Evolutionary conservation across 2,797 vertebrate genomes (phyloP).

Genomic region (Clarias pachynema): DNA sequence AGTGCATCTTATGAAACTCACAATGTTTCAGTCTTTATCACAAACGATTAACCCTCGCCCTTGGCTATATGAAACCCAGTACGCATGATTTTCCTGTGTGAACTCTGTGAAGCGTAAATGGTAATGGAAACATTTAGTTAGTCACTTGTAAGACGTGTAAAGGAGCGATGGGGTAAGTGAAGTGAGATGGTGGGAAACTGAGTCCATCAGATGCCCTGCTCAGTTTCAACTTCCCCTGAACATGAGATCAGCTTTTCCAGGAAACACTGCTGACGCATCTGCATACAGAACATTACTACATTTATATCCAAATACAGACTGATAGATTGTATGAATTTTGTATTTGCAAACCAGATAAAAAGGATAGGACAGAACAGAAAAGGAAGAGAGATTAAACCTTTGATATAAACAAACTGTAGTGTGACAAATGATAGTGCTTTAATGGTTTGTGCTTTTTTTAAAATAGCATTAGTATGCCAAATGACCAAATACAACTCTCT

Average conservation of each 20-base stretch:
- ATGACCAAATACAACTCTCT: background rate
- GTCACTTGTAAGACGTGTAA: background rate
- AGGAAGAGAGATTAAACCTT: conserved; percentile 4
- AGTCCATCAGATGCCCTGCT: background rate
- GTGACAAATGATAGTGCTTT: conserved; percentile 40
- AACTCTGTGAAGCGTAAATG: background rate
- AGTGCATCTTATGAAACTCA: background rate
- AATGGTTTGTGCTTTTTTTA: conserved; percentile 24
- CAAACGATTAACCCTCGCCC: background rate
- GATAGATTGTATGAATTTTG: conserved; percentile 10
- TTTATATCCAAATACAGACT: conserved; percentile 3
- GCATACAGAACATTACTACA: background rate
- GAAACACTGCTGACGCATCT: background rate
- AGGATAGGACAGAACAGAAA: background rate
- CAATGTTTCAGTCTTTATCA: no score
- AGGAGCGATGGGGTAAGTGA: background rate
- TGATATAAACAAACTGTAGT: conserved; percentile 33
- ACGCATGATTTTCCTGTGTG: background rate
- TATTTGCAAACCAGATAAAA: conserved; percentile 24
- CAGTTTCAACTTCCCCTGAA: background rate
- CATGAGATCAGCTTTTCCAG: conserved; percentile 7
- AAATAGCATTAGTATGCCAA: conserved; percentile 4
- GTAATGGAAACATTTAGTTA: background rate
- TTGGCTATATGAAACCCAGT: background rate
- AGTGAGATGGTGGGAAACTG: background rate